These are phyloP conservation scores for Platanista minor DNA, from an alignment of 2,113 vertebrate genomes.

Conservation along the genomic window DNA sequence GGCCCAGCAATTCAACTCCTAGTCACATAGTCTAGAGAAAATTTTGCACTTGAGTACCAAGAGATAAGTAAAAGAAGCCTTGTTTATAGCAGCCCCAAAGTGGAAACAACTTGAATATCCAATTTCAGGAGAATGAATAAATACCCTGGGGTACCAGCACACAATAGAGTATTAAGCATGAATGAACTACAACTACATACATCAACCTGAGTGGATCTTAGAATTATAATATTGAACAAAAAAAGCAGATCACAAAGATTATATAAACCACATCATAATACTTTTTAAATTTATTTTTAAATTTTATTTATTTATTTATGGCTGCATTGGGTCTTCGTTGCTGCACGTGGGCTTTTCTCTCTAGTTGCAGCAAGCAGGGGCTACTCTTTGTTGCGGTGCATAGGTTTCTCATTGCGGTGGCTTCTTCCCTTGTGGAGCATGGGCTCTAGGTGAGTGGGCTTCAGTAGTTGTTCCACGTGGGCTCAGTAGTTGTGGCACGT, in stretches of 20 bases:
- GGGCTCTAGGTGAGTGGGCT: no score
- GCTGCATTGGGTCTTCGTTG: no score
- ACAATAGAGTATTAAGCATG: neutral
- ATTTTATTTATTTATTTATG: no score
- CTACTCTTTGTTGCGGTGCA: no score
- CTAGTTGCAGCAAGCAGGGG: no score
- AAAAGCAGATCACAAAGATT: neutral
- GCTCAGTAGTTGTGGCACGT: no score
- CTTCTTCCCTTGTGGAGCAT: no score
- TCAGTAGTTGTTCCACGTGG: no score
- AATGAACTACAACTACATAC: neutral
- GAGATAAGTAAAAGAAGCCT: neutral
- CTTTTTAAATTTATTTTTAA: neutral
- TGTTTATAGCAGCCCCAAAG: neutral
- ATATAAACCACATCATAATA: neutral
- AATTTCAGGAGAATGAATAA: neutral
- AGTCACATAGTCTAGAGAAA: neutral
- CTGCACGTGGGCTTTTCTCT: no score
- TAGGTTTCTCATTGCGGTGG: no score
- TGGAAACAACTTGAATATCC: neutral
- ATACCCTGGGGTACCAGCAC: neutral
- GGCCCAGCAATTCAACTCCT: neutral
- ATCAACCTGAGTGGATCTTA: neutral
- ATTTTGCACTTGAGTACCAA: neutral
- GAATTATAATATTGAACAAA: neutral